Base-by-base conservation (phyloP, 2,888 invertebrate species). In the Chironomus riparius region DNA sequence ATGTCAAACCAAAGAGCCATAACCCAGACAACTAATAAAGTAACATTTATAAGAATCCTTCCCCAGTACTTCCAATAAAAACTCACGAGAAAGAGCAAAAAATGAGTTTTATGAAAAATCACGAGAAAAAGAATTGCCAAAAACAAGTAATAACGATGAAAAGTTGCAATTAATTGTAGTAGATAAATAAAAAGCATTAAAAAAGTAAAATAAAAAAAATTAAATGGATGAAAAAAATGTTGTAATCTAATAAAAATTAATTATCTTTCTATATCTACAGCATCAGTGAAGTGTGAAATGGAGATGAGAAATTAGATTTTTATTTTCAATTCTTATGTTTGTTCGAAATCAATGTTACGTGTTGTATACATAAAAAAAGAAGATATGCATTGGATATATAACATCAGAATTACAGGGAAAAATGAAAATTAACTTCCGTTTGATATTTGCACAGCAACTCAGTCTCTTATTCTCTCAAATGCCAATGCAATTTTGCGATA, bases 151-250 rank as follows among this genome's bases (percentile, higher is more conserved):
- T 18, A 56, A 15, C 18, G 56, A 56, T 6, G n/a, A 56, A 56
- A 56, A 71, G 50, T 71, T 71, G 71, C 71, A 71, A 71, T 71
- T 71, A 71, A 71, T 22, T 71, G 71, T 71, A 71, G 71, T 71
- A 71, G 71, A 50, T 71, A 71, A 71, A 71, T 24, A 18, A 69
- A 69, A 47, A 47, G 2, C 1, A 7, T 1, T 7, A 15, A 21
- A 15, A 68, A 68, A 68, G 68, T 68, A 56, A 56, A 56, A 7
- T 56, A 50, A 50, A 50, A 50, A 50, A 50, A 15, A 28, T 28
- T 56, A 56, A 56, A 56, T 56, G 56, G 56, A 56, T 38, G 38
- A 38, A 38, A 38, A 56, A 18, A 56, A 56, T 56, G 56, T 56
- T 56, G 56, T 56, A 56, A 56, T 56, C 56, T 56, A 56, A 18